phyloP scores from a whole-genome alignment of 2,113 vertebrate species.

The Hippocampus comes region DNA sequence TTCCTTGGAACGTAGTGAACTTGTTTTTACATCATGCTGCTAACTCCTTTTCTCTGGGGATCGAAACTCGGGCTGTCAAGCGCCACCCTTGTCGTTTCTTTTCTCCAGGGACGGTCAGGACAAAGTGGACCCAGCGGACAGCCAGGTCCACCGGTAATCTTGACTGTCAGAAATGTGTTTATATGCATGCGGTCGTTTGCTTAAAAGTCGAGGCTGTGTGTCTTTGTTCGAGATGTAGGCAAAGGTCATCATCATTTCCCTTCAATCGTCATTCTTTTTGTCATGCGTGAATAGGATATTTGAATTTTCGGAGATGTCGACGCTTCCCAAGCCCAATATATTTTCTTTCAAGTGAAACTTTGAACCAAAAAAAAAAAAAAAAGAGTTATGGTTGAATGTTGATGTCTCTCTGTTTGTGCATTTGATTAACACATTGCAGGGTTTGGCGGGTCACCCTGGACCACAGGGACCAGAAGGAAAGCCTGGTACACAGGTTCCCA shows the following conservation, averaged over 20 bases:
- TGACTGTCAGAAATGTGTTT: background rate
- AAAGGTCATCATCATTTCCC: background rate
- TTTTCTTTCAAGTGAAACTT: background rate
- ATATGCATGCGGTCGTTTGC: background rate
- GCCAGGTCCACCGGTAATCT: constrained; percentile 77
- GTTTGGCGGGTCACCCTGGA: constrained; percentile 74
- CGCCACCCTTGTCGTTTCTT: too few relatives aligned
- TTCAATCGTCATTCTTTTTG: background rate
- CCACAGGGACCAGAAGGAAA: constrained; percentile 78
- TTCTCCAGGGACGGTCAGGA: constrained; percentile 76
- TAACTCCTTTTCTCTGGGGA: too few relatives aligned
- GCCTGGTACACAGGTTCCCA: constrained; percentile 84
- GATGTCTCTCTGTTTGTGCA: constrained; percentile 15
- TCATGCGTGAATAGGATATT: background rate
- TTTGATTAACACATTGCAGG: constrained; percentile 64
- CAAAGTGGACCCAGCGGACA: constrained; percentile 76
- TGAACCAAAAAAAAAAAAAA: background rate
- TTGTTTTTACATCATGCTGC: too few relatives aligned
- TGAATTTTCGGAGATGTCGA: background rate
- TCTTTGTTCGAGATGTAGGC: background rate
- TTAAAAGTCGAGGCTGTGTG: background rate
- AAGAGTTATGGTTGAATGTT: background rate
- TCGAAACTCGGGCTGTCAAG: too few relatives aligned
- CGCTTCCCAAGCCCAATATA: background rate
- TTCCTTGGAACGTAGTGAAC: too few relatives aligned